Conservation (phyloP, 2,113 vertebrate species). For the Mobula hypostoma region DNA sequence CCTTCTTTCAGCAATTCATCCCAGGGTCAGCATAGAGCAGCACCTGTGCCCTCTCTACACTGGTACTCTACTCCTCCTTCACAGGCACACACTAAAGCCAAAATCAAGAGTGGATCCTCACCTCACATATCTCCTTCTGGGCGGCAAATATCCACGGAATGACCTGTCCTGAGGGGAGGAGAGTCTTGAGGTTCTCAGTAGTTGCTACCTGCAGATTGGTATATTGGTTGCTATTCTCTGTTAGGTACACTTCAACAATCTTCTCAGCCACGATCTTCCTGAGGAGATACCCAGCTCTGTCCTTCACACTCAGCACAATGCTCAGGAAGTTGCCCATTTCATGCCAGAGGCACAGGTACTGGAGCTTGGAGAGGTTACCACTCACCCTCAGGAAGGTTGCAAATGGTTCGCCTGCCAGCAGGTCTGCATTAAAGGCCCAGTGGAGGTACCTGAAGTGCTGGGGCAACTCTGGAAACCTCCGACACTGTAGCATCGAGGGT, state of each 20-base stretch:
- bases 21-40: neutral
- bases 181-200: conserved; percentile 45
- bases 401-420: conserved; percentile 54
- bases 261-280: conserved; percentile 45
- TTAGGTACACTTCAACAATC: conserved; percentile 53
- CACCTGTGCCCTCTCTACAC: neutral
- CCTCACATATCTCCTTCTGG: conserved; percentile 59
- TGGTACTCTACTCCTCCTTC: neutral
- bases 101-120: conserved; percentile 6
- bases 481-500: conserved; percentile 40
- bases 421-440: conserved; percentile 56
- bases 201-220: conserved; percentile 48
- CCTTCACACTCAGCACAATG: conserved; percentile 42
- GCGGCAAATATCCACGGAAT: conserved; percentile 56
- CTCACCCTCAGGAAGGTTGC: conserved; percentile 45
- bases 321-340: conserved; percentile 54
- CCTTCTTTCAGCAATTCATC: neutral
- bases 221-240: conserved; percentile 37
- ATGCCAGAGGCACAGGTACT: conserved; percentile 56
- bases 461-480: neutral
- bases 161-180: conserved; percentile 49
- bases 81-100: neutral
- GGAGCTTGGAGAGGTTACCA: conserved; percentile 37
- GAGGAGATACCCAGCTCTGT: conserved; percentile 48
- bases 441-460: conserved; percentile 47